Evolutionary conservation across 1,140 invertebrate species (phyloP).

Genomic region (Cepaea nemoralis): DNA sequence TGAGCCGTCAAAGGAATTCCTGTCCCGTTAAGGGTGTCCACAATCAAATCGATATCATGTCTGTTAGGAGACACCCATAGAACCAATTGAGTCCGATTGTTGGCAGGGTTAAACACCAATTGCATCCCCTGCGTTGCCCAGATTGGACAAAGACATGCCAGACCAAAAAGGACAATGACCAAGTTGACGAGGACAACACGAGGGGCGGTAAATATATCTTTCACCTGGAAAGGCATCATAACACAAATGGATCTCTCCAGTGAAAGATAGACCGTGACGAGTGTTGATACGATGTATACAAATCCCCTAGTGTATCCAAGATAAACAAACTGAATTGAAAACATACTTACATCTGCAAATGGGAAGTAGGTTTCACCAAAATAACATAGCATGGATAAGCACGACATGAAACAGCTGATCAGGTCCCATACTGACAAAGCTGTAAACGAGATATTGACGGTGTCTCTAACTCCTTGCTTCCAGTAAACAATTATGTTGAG

Average conservation of each 20-base stretch:
- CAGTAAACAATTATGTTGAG: too few relatives aligned
- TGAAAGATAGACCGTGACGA: too few relatives aligned
- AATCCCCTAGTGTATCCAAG: conserved; percentile 5
- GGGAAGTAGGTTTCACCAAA: neutral
- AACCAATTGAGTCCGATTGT: neutral
- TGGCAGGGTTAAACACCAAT: neutral
- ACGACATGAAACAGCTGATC: neutral
- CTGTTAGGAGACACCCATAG: neutral
- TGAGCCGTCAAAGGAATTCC: neutral
- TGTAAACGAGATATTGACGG: neutral
- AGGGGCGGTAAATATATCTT: too few relatives aligned
- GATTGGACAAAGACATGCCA: neutral
- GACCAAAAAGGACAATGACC: too few relatives aligned
- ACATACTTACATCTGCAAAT: neutral
- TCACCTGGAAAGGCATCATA: neutral
- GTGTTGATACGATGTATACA: neutral
- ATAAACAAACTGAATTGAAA: neutral
- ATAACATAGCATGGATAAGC: neutral
- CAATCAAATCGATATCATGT: conserved; percentile 2
- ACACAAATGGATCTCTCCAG: too few relatives aligned
- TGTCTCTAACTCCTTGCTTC: neutral
- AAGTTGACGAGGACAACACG: too few relatives aligned
- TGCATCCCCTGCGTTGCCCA: conserved; percentile 4
- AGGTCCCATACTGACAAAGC: neutral
- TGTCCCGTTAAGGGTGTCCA: neutral